Percentiles rank a stretch among this genome's conserved stretches.
These are phyloP conservation scores for Ctenoplectra terminalis DNA, from an alignment of 1,140 invertebrate species.

Conservation along the genomic window DNA sequence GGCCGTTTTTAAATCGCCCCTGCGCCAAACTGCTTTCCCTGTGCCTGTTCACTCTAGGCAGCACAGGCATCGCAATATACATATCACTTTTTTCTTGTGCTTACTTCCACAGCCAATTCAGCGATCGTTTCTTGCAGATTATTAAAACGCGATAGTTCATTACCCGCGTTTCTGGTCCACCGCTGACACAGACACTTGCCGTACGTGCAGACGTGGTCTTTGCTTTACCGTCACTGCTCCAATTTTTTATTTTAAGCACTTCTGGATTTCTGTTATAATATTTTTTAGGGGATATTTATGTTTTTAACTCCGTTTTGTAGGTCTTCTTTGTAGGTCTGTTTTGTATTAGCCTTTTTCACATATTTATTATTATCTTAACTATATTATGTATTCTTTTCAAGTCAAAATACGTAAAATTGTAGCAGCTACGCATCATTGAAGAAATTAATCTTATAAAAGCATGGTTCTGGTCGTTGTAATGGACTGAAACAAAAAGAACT, in stretches of 20 bases:
- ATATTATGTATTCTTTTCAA: too few species aligned
- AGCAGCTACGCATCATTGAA: too few species aligned
- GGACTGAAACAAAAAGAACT: too few species aligned
- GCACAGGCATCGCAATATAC: conserved; percentile 28
- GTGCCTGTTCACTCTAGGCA: conserved; percentile 15
- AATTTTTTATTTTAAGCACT: background rate
- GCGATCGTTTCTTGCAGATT: conserved; percentile 61
- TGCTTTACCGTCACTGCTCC: background rate
- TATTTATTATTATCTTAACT: too few species aligned
- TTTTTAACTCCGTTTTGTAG: too few species aligned
- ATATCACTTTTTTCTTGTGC: conserved; percentile 18
- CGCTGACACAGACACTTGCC: conserved; percentile 7
- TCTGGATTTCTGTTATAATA: background rate
- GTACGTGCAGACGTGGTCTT: background rate
- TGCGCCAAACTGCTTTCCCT: background rate
- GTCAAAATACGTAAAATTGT: too few species aligned
- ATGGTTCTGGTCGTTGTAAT: too few species aligned
- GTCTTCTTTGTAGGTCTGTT: too few species aligned
- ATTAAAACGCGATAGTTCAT: conserved; percentile 63
- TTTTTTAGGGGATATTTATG: too few species aligned
- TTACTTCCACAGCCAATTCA: conserved; percentile 45
- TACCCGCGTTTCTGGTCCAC: conserved; percentile 13
- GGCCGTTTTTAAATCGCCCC: background rate
- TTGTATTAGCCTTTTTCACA: too few species aligned
- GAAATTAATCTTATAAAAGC: too few species aligned